Base-by-base conservation (phyloP, 2,113 vertebrate genomes). In the Campylomormyrus tamandua region DNA sequence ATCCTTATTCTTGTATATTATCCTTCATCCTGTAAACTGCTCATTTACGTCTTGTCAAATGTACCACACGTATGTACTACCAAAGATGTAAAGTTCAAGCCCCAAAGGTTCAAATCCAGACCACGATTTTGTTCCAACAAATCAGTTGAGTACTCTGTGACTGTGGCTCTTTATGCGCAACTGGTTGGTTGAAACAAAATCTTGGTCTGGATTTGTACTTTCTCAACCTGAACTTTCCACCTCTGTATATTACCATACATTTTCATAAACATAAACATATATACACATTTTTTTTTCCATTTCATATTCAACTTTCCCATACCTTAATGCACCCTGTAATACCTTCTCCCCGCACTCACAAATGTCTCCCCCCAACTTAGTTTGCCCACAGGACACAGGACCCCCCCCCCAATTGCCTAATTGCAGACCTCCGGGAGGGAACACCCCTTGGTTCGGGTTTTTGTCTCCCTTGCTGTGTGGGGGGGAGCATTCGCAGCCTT, bases 401-500 rank as follows among this genome's bases (percentile, higher is more conserved):
- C 39, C 39, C 9, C n/a, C 11, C 66, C 13, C 70, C 85, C 58
- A 35, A 10, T 87, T 62, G 31, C 84, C 49, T 88, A 53, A 88
- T 88, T 83, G 58, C 88, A 50, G 9, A 35, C 90, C 87, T 42
- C 66, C 35, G 27, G 86, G 90, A 87, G 24, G 88, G 31, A 70
- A 39, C 90, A 90, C 90, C 74, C 49, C 83, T 17, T 45, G 24
- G 74, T 58, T 8, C 46, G 5, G 31, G 77, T 11, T 45, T 52
- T 84, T 88, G 87, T 80, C 66, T 66, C n/a, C 24, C 86, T 27
- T 87, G 90, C 86, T 90, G 48, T 92, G 66, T 45, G 45, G 48
- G 24, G 70, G 87, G 90, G 45, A 52, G 83, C 13, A 87, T 74
- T 90, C 13, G 21, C 87, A 88, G 89, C 90, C 89, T 90, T 92